These are phyloP conservation scores for Pachyuromys duprasi DNA, from an alignment of 2,797 vertebrate genomes.

Conservation along the genomic window DNA sequence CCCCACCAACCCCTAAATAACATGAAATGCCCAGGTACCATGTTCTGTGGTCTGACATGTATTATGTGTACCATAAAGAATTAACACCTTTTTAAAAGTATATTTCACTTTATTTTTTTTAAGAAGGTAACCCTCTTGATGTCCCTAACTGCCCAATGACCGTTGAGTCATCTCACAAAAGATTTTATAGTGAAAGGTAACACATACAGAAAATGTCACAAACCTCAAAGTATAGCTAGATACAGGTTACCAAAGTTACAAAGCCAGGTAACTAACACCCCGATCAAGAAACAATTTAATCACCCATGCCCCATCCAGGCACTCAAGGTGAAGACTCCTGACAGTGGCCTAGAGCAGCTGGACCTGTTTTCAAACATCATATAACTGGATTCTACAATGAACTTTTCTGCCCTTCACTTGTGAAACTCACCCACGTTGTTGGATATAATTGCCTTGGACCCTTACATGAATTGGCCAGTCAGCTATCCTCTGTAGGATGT, in stretches of 20 bases:
- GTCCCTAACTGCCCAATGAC: not conserved
- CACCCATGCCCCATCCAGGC: not conserved
- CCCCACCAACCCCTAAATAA: not conserved
- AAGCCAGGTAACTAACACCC: not conserved
- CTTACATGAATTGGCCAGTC: slow-evolving; percentile 4
- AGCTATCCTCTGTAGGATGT: not conserved
- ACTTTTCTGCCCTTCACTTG: not conserved
- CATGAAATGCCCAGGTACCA: not conserved
- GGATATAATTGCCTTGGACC: not conserved
- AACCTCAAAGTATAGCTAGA: not conserved
- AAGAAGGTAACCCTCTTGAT: not conserved
- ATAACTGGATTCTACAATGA: not conserved
- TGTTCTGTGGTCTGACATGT: slow-evolving; percentile 17
- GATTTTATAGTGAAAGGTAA: not conserved
- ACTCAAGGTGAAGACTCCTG: not conserved
- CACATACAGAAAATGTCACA: not conserved
- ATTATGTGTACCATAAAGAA: not conserved
- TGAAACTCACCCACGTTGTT: not conserved
- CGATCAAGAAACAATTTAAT: slow-evolving; percentile 15
- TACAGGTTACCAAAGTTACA: slow-evolving; percentile 10
- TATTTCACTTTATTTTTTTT: not conserved
- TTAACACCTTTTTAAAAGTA: not conserved
- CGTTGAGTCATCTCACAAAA: not conserved
- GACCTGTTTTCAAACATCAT: not conserved
- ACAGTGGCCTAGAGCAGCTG: not conserved